These are phyloP conservation scores for Aplochiton taeniatus DNA, from an alignment of 2,797 vertebrate species.

Conservation along the genomic window DNA sequence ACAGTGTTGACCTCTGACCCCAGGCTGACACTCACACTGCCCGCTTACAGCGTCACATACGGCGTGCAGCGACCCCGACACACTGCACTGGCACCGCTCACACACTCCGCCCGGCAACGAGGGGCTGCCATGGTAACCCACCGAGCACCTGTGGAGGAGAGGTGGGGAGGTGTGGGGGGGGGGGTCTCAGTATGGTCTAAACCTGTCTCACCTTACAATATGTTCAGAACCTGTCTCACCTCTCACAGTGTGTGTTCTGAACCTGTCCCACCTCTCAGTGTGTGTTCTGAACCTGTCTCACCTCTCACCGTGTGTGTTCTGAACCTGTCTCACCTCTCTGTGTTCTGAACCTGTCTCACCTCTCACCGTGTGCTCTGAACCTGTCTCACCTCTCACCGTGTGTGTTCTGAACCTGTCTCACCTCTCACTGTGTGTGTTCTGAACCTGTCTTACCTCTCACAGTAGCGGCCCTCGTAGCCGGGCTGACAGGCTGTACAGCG, in stretches of 20 bases:
- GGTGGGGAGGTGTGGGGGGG: background rate
- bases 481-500: conserved; percentile 81
- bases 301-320: no score
- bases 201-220: no score
- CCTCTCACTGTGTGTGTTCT: background rate
- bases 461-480: conserved; percentile 89
- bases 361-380: no score
- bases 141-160: conserved; percentile 78
- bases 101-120: conserved; percentile 71
- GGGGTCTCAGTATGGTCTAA: background rate
- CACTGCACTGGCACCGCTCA: conserved; percentile 77
- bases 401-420: no score
- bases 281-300: conserved; percentile 32
- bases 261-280: conserved; percentile 82
- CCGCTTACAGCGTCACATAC: conserved; percentile 78
- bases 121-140: conserved; percentile 87
- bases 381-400: no score
- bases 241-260: background rate
- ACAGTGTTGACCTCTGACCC: conserved; percentile 83
- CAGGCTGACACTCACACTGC: conserved; percentile 83
- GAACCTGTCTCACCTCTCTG: no score
- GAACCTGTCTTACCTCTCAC: conserved; percentile 79
- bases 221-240: no score
- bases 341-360: no score
- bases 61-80: conserved; percentile 72